Evolutionary conservation across 2,113 vertebrate species (phyloP), one percentile per base, ranked within the genome.

Genomic region (Ptyas mucosa): DNA sequence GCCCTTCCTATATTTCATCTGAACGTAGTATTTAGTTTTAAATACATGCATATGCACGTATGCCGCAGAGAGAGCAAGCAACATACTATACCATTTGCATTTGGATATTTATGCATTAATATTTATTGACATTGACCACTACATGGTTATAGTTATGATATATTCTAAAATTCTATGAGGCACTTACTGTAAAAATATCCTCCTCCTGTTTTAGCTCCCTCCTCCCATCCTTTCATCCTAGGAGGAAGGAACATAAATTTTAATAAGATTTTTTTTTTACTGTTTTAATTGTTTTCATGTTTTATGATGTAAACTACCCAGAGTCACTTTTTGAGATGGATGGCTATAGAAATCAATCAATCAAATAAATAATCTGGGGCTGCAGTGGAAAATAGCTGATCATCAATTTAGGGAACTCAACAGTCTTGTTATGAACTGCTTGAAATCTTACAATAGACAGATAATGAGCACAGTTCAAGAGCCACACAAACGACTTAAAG

Each of bases 1-100:
- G 5, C 57, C 94, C 85, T 69, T 94, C 87, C 88, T 86, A 93
- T 95, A 75, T 6, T 34, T 91, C 92, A 93, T 85, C 95, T 90
- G 87, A 94, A 95, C 34, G 81, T 14, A 87, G 39, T 64, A 53
- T 88, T n/a, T 53, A n/a, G 15, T 26, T 54, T 26, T 87, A 29
- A 81, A 81, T 21, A 1, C 34, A 81, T 81, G 75, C 34, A 43
- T 43, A 21, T 81, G 34, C 75, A 81, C 8, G 0, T 18, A 69
- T 21, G 20, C 75, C 49, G 94, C 89, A 94, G 46, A 5, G 5
- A n/a, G 24, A 24, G 57, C 87, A 93, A 95, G 0, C 89, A 39
- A 92, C 46, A 92, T 90, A 26, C 92, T 54, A 11, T 2, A 95
- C 88, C 49, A 88, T 87, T 94, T 53, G 23, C 92, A 81, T 46